These are phyloP conservation scores for Chlamydotis undulata DNA, from an alignment of 2,113 vertebrate genomes.

Conservation along the genomic window DNA sequence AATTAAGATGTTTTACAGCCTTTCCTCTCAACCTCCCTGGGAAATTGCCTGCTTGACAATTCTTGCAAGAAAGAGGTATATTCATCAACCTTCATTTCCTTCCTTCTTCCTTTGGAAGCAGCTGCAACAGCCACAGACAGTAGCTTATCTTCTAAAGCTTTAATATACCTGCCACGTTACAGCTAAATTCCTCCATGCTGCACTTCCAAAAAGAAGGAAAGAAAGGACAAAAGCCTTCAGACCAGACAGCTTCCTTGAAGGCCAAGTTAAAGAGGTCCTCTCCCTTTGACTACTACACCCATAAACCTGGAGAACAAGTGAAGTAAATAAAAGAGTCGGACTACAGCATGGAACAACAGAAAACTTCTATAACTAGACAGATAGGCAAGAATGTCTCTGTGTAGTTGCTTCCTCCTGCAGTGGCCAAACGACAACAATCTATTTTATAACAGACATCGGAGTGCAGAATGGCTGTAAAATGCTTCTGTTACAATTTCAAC, in stretches of 20 bases:
- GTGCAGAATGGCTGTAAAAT: background rate
- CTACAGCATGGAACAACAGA: background rate
- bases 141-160: background rate
- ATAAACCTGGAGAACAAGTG: background rate
- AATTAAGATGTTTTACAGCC: background rate
- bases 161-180: background rate
- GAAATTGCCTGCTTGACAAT: background rate
- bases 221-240: background rate
- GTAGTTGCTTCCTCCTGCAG: background rate
- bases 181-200: background rate
- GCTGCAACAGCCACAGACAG: background rate
- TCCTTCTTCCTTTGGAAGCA: background rate
- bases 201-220: background rate
- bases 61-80: background rate
- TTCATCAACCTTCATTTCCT: fast-evolving
- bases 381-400: background rate
- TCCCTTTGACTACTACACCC: background rate
- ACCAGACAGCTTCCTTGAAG: background rate
- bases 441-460: background rate
- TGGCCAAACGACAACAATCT: background rate
- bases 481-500: background rate
- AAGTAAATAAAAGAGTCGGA: background rate
- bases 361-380: background rate
- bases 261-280: background rate
- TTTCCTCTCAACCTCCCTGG: background rate